Conservation (phyloP, 2,888 invertebrate species). For the Drosophila sordidapex region DNA sequence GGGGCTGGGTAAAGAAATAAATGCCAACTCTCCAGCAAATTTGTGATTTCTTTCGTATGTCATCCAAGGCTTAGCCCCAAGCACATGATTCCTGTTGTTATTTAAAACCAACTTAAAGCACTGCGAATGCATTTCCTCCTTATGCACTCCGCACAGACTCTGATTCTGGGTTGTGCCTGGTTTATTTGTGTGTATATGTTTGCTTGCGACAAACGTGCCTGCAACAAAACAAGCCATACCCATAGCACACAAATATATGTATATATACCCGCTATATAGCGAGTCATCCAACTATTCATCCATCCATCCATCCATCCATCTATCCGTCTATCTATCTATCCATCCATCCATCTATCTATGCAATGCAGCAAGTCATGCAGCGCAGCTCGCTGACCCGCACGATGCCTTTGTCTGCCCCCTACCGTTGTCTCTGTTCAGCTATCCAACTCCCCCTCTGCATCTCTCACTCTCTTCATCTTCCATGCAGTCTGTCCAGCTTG, state of each 20-base stretch:
- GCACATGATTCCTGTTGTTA: constrained; percentile 38
- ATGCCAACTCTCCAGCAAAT: not conserved
- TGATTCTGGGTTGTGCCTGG: constrained; percentile 34
- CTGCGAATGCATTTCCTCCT: constrained; percentile 33
- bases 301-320: constrained; percentile 28
- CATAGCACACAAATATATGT: constrained; percentile 42
- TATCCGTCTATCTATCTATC: constrained; percentile 34
- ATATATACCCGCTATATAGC: constrained; percentile 41
- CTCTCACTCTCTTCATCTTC: constrained; percentile 1
- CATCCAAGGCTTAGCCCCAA: constrained; percentile 22
- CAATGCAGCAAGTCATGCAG: constrained; percentile 78
- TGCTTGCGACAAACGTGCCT: constrained; percentile 63
- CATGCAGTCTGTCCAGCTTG: constrained; percentile 55
- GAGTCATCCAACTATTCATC: constrained; percentile 58
- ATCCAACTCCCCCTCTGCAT: not conserved
- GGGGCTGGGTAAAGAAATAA: not conserved
- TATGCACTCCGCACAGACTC: constrained; percentile 23
- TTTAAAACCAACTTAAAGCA: constrained; percentile 65
- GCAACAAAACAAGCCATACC: constrained; percentile 50
- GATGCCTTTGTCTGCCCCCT: constrained; percentile 70
- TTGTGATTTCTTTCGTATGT: not conserved
- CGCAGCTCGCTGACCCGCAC: constrained; percentile 77
- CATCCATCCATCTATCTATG: constrained; percentile 55
- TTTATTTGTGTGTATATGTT: constrained; percentile 45
- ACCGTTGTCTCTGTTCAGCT: constrained; percentile 24